Conservation (phyloP, 2,888 invertebrate species). For the Dysmachus trigonus region DNA sequence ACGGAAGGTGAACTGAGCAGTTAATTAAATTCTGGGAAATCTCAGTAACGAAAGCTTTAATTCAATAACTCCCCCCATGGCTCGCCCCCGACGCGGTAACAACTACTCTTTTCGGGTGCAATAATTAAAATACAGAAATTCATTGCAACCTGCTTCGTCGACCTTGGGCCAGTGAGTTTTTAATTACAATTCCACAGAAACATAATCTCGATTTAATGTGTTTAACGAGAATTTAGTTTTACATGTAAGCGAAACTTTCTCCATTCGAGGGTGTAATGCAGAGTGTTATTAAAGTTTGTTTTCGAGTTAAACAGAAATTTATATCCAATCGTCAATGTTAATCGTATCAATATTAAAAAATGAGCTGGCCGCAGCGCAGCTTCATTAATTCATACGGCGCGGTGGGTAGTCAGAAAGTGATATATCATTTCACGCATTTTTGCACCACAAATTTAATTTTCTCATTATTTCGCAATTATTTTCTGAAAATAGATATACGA, state of each 20-base stretch:
- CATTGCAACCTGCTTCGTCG: neutral
- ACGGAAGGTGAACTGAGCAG: conserved; percentile 7
- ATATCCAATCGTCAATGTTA: neutral
- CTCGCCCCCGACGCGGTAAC: neutral
- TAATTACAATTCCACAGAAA: neutral
- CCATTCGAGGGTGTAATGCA: neutral
- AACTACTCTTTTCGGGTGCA: neutral
- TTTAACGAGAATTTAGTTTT: neutral
- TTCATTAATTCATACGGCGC: neutral
- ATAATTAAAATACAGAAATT: neutral
- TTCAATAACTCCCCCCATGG: neutral
- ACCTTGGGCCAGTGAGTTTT: neutral
- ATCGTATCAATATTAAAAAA: neutral
- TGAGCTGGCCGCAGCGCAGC: neutral
- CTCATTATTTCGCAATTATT: neutral
- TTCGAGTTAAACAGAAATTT: neutral
- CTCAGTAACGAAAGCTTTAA: neutral
- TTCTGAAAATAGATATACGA: neutral
- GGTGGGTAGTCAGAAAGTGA: neutral
- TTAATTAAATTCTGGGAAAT: conserved; percentile 11
- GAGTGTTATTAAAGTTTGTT: neutral
- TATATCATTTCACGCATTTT: neutral
- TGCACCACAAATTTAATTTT: neutral
- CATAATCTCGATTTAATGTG: neutral
- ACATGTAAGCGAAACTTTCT: neutral